Percentiles rank a stretch among this genome's conserved stretches.
These are phyloP conservation scores for Zaprionus gabonicus DNA, from an alignment of 1,140 invertebrate species.

Conservation along the genomic window DNA sequence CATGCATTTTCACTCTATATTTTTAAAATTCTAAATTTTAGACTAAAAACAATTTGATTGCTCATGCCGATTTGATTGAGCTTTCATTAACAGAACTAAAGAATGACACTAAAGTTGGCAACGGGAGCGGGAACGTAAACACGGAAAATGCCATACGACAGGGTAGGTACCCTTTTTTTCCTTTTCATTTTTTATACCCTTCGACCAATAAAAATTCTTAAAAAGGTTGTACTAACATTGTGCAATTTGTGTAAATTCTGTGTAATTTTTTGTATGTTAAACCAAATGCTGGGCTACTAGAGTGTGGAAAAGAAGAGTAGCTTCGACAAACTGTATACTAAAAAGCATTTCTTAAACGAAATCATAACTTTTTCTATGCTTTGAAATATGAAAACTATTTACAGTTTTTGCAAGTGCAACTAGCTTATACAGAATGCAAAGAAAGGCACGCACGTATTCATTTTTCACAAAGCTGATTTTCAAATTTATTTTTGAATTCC, in stretches of 20 bases:
- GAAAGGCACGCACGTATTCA: constrained; percentile 54
- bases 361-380: not conserved
- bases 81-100: constrained; percentile 76
- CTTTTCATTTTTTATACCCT: too few relatives aligned
- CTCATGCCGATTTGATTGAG: constrained; percentile 79
- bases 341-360: too few relatives aligned
- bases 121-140: constrained; percentile 55
- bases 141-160: constrained; percentile 36
- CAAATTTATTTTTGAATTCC: constrained; percentile 9
- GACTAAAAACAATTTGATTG: constrained; percentile 83
- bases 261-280: too few relatives aligned
- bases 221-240: too few relatives aligned
- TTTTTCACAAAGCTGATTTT: constrained; percentile 20
- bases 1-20: constrained; percentile 1
- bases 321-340: not conserved
- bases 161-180: constrained; percentile 61
- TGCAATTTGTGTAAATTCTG: too few relatives aligned
- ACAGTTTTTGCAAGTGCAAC: constrained; percentile 2
- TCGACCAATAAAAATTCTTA: too few relatives aligned
- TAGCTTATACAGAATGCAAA: constrained; percentile 4
- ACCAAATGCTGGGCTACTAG: too few relatives aligned
- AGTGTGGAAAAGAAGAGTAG: too few relatives aligned
- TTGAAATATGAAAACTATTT: not conserved
- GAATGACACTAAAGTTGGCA: constrained; percentile 62
- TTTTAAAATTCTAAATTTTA: constrained; percentile 37